These are phyloP conservation scores for Agelaius tricolor DNA, from an alignment of 2,113 vertebrate genomes.

Conservation along the genomic window DNA sequence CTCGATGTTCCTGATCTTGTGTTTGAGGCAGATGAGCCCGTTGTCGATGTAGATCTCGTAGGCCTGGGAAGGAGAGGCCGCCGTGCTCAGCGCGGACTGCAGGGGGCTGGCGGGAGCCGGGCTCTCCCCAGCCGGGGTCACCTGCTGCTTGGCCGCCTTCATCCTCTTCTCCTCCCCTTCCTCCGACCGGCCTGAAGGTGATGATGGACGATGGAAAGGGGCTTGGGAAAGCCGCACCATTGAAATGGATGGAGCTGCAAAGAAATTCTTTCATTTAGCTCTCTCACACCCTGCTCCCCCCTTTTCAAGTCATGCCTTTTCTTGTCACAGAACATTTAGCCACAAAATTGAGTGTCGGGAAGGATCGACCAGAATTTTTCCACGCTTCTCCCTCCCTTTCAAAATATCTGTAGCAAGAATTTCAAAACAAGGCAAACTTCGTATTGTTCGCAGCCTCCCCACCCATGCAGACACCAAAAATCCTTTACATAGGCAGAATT, in stretches of 20 bases:
- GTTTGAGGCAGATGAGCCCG: constrained; percentile 93
- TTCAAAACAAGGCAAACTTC: background rate
- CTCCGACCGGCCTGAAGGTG: constrained; percentile 71
- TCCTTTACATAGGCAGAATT: constrained; percentile 19
- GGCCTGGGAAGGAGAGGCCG: constrained; percentile 79
- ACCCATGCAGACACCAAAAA: constrained; percentile 22
- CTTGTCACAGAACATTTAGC: background rate
- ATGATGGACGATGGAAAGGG: constrained; percentile 61
- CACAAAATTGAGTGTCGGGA: background rate
- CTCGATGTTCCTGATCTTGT: constrained; percentile 97
- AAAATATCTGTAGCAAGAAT: background rate
- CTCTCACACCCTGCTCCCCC: too few species aligned
- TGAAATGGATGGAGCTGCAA: constrained; percentile 71
- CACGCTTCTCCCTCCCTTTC: background rate
- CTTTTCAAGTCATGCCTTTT: background rate
- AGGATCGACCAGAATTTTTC: background rate
- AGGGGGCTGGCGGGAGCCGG: constrained; percentile 62
- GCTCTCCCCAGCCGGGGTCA: constrained; percentile 68
- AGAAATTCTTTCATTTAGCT: constrained; percentile 18
- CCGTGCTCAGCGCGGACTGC: constrained; percentile 76
- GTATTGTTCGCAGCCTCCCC: background rate
- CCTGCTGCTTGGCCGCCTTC: constrained; percentile 70
- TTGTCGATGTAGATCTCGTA: constrained; percentile 94
- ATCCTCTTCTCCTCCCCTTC: constrained; percentile 67
- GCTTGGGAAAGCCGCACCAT: constrained; percentile 89